Evolutionary conservation across 2,797 vertebrate genomes (phyloP), one percentile per base, ranked within the genome.

Genomic region (Chaetodon trifasciatus): DNA sequence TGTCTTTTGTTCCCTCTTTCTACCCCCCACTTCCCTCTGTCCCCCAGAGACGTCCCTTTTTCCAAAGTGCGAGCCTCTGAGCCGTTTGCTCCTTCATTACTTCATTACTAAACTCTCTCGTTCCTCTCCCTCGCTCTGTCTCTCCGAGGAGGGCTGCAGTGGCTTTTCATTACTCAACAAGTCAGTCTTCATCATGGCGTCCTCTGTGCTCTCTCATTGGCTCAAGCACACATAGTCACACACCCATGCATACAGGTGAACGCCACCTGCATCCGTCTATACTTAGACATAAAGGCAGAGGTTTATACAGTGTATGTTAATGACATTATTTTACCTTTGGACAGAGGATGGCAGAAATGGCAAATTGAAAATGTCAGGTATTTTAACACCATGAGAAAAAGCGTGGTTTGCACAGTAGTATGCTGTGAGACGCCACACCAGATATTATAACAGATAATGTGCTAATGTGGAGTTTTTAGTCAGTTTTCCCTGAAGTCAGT

Each of bases 131-230:
- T 79, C 9, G 50, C 84, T 70, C 78, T 53, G 72, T 90, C 82
- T 88, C 90, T 93, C 88, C 1, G n/a, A 84, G 90, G 91, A 91
- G 74, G 78, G 75, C 80, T 82, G 86, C 88, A 77, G 88, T 90
- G 87, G 88, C 78, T 92, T 93, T 94, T 92, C 92, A 93, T 93
- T 93, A 94, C 88, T 86, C 89, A 83, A 88, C 91, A 82, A 93
- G 92, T 94, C 92, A 93, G 85, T 94, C 92, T 93, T 93, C 89
- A 93, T 94, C 90, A 90, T 4, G 10, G 35, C 13, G 73, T 91
- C 84, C 87, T 91, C 77, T 81, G 84, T 85, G 84, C 63, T 70
- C 74, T 88, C 87, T 73, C 76, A 81, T 81, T 82, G 83, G 67
- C 66, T 85, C 82, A 77, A 79, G 84, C 55, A 46, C 68, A 62